These are phyloP conservation scores for Parazoanthus atlanticus DNA, from an alignment of 92 coral and sea anemone species.

Conservation along the genomic window DNA sequence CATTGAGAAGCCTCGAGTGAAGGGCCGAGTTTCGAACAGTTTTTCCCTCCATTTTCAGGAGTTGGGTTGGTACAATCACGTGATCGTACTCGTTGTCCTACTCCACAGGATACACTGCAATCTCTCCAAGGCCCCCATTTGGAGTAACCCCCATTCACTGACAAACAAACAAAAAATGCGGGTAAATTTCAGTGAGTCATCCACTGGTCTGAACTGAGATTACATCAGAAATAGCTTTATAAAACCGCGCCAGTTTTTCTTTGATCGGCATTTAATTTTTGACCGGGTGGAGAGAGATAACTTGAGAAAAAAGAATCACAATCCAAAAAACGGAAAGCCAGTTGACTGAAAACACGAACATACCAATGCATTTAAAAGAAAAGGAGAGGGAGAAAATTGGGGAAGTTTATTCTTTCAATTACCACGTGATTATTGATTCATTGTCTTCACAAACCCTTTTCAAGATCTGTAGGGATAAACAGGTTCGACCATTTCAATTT, in stretches of 20 bases:
- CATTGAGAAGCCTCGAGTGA: neutral
- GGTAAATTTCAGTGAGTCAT: neutral
- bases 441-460: no score
- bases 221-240: neutral
- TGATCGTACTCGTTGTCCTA: conserved; percentile 6
- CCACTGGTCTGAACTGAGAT: neutral
- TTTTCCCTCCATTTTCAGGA: conserved; percentile 35
- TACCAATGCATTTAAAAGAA: no score
- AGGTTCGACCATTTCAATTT: no score
- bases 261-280: no score
- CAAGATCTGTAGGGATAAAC: no score
- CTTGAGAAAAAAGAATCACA: neutral
- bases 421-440: no score
- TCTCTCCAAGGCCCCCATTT: conserved; percentile 24
- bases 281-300: no score
- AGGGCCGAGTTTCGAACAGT: conserved; percentile 15
- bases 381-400: no score
- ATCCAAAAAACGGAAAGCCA: neutral
- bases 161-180: neutral
- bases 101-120: conserved; percentile 15
- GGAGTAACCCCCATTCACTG: conserved; percentile 35
- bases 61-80: conserved; percentile 30
- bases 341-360: no score
- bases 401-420: no score
- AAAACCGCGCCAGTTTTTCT: no score